A percentile compares a stretch with the other conserved stretches of the same genome.
Evolutionary conservation across 1,140 invertebrate species (phyloP).

Genomic region (Neotoxoptera formosana): DNA sequence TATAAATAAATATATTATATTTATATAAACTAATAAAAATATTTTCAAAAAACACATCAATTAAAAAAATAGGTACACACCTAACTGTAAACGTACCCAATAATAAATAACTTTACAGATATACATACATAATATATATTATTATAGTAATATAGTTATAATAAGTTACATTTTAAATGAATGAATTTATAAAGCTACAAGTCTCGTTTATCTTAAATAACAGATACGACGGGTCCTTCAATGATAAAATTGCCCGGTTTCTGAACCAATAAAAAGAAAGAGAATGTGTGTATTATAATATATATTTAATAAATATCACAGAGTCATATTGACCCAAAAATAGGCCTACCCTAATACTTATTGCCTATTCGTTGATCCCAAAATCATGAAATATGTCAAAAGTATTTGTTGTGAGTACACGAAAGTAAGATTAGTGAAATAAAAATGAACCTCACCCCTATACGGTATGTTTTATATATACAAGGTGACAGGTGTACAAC

Average conservation of each 20-base stretch:
- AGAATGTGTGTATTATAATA: conserved; percentile 3
- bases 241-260: not conserved
- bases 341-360: conserved; percentile 56
- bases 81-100: not conserved
- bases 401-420: not conserved
- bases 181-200: conserved; percentile 12
- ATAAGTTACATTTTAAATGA: not conserved
- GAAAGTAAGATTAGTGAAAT: not conserved
- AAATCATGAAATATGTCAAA: conserved; percentile 40
- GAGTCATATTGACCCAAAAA: conserved; percentile 55
- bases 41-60: not conserved
- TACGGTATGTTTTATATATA: conserved; percentile 8
- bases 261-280: not conserved
- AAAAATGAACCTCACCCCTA: not conserved
- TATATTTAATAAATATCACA: conserved; percentile 54
- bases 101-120: not conserved
- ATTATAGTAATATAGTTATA: not conserved
- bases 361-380: conserved; percentile 56
- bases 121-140: not conserved
- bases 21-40: not conserved
- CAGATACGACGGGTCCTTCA: not conserved
- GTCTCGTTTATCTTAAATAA: conserved; percentile 4
- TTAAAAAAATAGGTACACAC: conserved; percentile 1
- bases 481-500: not conserved
- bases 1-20: not conserved